Evolutionary conservation across 37 sponge, comb jelly and placozoan species (phyloP).

Genomic region (Chondrilla cf. caribensis): DNA sequence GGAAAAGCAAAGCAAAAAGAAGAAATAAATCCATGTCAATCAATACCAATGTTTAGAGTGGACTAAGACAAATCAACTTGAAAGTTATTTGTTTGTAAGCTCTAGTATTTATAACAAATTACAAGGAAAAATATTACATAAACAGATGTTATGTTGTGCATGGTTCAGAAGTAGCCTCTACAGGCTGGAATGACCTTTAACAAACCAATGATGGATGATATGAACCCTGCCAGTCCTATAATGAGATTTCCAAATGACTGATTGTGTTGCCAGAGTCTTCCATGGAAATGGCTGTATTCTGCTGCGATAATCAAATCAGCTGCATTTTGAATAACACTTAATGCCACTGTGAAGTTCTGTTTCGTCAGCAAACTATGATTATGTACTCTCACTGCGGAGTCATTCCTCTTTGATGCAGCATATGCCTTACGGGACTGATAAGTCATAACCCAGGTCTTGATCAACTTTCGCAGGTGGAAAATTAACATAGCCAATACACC

Average conservation of each 20-base stretch:
- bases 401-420: not conserved
- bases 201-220: conserved; percentile 51
- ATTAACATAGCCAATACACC: conserved; percentile 29
- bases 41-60: not conserved
- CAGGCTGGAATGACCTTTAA: not conserved
- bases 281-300: conserved; percentile 29
- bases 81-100: too few relatives aligned
- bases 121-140: too few relatives aligned
- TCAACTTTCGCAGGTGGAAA: not conserved
- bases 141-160: too few relatives aligned
- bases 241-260: not conserved
- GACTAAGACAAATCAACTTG: not conserved
- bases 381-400: not conserved
- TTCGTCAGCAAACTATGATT: not conserved
- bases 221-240: conserved; percentile 43
- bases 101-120: not conserved
- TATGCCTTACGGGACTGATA: not conserved
- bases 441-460: not conserved
- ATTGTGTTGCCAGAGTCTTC: conserved; percentile 34
- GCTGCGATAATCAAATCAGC: conserved; percentile 48
- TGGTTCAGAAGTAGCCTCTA: not conserved
- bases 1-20: conserved; percentile 58
- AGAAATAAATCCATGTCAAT: not conserved
- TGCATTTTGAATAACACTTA: conserved; percentile 3
- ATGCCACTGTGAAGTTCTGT: not conserved